phyloP scores from a whole-genome alignment of 2,888 invertebrate genomes.

The Drosophila helvetica region DNA sequence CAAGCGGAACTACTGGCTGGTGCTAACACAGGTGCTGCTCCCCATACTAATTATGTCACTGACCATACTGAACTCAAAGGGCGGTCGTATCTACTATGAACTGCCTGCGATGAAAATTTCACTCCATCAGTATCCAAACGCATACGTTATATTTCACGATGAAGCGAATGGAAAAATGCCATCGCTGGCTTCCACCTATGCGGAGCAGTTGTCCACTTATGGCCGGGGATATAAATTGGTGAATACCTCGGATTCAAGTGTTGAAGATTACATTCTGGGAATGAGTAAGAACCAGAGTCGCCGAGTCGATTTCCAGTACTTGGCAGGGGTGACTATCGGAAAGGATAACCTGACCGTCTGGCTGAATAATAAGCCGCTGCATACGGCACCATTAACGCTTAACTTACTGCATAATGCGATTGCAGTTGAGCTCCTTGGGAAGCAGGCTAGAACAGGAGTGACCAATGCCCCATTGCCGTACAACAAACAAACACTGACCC shows the following conservation, averaged over 20 bases:
- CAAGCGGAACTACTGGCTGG: constrained; percentile 10
- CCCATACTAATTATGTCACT: constrained; percentile 30
- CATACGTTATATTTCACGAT: constrained; percentile 17
- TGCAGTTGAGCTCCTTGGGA: constrained; percentile 80
- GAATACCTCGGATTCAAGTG: neutral
- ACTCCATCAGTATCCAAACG: constrained; percentile 3
- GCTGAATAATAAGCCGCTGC: constrained; percentile 91
- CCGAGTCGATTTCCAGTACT: constrained; percentile 82
- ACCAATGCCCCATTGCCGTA: constrained; percentile 88
- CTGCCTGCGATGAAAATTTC: constrained; percentile 23
- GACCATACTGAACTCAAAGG: constrained; percentile 26
- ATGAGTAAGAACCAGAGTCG: constrained; percentile 16
- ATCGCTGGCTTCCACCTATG: constrained; percentile 75
- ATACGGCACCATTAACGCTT: constrained; percentile 88
- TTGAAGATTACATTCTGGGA: constrained; percentile 52
- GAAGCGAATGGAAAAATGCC: constrained; percentile 84
- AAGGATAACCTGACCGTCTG: constrained; percentile 85
- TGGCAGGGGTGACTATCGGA: constrained; percentile 85
- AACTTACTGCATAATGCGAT: constrained; percentile 87
- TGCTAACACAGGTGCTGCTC: constrained; percentile 17
- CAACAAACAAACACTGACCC: constrained; percentile 85
- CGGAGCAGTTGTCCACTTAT: constrained; percentile 1
- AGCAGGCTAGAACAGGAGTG: constrained; percentile 78
- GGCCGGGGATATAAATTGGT: constrained; percentile 7
- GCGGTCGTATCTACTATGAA: constrained; percentile 20